A percentile compares a stretch with the other conserved stretches of the same genome.
phyloP scores from a whole-genome alignment of 2,888 invertebrate species.

The Nephrotoma appendiculata region DNA sequence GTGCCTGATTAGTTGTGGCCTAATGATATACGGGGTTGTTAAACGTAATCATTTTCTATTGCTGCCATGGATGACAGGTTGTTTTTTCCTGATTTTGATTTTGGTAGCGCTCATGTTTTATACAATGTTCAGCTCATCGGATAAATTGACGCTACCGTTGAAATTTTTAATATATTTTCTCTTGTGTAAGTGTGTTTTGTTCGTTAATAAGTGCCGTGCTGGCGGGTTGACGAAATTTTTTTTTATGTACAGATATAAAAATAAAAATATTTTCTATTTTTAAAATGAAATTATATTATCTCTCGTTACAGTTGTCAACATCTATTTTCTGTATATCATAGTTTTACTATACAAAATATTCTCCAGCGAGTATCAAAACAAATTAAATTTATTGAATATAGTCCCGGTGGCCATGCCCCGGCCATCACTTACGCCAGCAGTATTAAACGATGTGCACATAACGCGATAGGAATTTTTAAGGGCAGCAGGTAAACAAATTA shows the following conservation, averaged over 20 bases:
- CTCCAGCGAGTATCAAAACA: neutral
- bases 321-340: neutral
- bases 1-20: neutral
- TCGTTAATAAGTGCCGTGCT: neutral
- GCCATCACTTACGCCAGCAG: neutral
- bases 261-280: neutral
- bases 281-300: neutral
- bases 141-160: neutral
- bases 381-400: neutral
- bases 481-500: neutral
- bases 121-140: neutral
- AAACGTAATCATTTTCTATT: neutral
- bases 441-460: neutral
- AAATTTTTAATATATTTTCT: neutral
- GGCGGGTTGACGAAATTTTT: neutral
- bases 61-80: neutral
- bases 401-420: neutral
- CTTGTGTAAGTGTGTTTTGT: neutral
- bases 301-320: neutral
- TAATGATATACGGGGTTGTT: neutral
- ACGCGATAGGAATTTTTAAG: neutral
- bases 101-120: neutral
- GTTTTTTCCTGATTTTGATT: neutral
- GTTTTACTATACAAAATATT: neutral
- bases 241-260: neutral